Conservation (phyloP, 2,113 vertebrate genomes). For the Daphoenositta chrysoptera region DNA sequence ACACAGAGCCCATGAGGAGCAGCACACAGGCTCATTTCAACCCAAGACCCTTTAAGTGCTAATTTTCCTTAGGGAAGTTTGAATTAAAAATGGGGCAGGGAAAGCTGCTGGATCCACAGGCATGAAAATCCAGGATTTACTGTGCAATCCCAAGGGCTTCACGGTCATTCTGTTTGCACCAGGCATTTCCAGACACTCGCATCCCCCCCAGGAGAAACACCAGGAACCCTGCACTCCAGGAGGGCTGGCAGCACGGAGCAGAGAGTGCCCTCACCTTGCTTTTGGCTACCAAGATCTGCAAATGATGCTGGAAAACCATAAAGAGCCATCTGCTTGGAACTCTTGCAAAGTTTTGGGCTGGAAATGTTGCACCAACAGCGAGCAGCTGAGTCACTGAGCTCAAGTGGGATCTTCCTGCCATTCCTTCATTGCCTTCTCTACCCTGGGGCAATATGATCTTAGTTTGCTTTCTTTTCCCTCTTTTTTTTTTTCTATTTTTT, state of each 20-base stretch:
- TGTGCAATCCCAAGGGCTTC: neutral
- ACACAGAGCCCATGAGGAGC: neutral
- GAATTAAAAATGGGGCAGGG: neutral
- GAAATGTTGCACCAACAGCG: constrained; percentile 5
- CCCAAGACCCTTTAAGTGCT: neutral
- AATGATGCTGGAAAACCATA: neutral
- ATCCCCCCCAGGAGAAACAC: neutral
- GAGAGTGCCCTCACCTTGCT: neutral
- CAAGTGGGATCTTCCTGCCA: constrained; percentile 12
- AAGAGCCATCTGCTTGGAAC: neutral
- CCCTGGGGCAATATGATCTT: constrained; percentile 22
- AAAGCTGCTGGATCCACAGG: neutral
- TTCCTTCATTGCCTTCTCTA: constrained; percentile 2
- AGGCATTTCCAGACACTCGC: neutral
- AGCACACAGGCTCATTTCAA: neutral
- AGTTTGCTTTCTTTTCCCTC: neutral
- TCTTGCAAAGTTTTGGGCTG: constrained; percentile 29
- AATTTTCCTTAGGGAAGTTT: neutral
- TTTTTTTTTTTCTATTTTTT: rapidly evolving
- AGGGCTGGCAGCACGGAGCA: neutral
- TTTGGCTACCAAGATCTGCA: neutral
- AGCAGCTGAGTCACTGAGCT: constrained; percentile 57
- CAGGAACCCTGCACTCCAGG: neutral
- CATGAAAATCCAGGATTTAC: neutral
- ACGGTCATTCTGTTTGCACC: neutral